Evolutionary conservation across 2,888 invertebrate genomes (phyloP).

Genomic region (Apocheima hispidaria): DNA sequence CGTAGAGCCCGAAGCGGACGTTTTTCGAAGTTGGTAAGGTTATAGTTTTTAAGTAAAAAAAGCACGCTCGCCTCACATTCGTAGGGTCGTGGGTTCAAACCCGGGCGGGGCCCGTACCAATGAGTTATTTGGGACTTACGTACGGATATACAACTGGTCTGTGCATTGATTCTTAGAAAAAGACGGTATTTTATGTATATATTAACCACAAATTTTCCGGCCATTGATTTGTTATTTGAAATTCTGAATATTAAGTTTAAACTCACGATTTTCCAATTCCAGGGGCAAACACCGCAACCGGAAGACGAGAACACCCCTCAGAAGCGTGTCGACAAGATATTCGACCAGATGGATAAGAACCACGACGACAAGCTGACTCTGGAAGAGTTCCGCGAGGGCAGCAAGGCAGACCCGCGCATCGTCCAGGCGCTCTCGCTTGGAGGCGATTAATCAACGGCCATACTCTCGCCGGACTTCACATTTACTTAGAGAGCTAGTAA

Average conservation of each 20-base stretch:
- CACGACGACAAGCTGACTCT: constrained; percentile 98
- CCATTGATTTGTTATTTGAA: neutral
- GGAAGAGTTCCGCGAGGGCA: constrained; percentile 98
- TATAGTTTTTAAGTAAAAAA: too few species aligned
- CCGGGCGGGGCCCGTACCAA: too few species aligned
- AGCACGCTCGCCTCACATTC: too few species aligned
- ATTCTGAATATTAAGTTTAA: neutral
- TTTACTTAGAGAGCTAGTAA: constrained; percentile 67
- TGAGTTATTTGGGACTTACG: too few species aligned
- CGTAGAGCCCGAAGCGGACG: too few species aligned
- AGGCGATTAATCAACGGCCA: constrained; percentile 88
- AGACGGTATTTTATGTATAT: too few species aligned
- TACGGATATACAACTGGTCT: too few species aligned
- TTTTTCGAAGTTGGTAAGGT: too few species aligned
- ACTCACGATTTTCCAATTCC: constrained; percentile 49
- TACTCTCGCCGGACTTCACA: constrained; percentile 83
- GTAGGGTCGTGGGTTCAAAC: too few species aligned
- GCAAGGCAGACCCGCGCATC: constrained; percentile 99
- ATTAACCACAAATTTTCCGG: too few species aligned
- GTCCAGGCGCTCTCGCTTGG: constrained; percentile 97
- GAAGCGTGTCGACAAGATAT: constrained; percentile 99
- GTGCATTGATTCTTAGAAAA: too few species aligned
- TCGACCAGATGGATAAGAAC: constrained; percentile 99
- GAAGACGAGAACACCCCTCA: constrained; percentile 97
- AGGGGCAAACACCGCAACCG: constrained; percentile 95